phyloP scores from a whole-genome alignment of 2,888 invertebrate genomes.

The Notocelia uddmanniana region DNA sequence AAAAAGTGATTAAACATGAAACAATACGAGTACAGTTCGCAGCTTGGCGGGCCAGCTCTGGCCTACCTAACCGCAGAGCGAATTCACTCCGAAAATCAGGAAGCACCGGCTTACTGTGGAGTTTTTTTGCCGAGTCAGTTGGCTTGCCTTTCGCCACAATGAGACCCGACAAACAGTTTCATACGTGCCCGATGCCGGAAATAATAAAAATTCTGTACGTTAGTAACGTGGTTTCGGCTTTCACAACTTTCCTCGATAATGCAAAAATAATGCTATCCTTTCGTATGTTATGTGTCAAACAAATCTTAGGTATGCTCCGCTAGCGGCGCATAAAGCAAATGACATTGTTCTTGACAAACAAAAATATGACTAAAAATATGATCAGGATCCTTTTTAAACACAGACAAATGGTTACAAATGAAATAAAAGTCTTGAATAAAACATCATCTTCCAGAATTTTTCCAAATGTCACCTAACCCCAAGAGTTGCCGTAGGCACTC shows the following conservation, averaged over 20 bases:
- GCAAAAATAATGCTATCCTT: background rate
- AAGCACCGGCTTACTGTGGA: constrained; percentile 57
- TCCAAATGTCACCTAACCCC: no score
- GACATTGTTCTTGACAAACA: no score
- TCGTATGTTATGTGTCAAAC: no score
- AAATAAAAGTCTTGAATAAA: no score
- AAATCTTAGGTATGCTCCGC: no score
- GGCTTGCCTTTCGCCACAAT: constrained; percentile 57
- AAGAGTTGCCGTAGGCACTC: no score
- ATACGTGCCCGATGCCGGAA: constrained; percentile 40
- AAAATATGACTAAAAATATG: no score
- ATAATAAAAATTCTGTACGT: constrained; percentile 32
- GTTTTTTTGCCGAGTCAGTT: constrained; percentile 64
- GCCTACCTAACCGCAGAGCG: constrained; percentile 61
- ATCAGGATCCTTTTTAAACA: no score
- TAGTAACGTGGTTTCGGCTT: constrained; percentile 27
- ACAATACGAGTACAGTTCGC: constrained; percentile 1
- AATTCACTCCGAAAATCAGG: constrained; percentile 62
- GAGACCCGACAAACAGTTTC: constrained; percentile 49
- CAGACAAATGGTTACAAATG: no score
- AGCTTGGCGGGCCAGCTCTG: constrained; percentile 45
- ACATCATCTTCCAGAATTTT: no score
- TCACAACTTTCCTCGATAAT: background rate
- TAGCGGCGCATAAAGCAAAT: no score
- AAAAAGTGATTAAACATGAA: constrained; percentile 15